These are phyloP conservation scores for Anser cygnoides DNA, from an alignment of 2,113 vertebrate genomes.

Conservation along the genomic window DNA sequence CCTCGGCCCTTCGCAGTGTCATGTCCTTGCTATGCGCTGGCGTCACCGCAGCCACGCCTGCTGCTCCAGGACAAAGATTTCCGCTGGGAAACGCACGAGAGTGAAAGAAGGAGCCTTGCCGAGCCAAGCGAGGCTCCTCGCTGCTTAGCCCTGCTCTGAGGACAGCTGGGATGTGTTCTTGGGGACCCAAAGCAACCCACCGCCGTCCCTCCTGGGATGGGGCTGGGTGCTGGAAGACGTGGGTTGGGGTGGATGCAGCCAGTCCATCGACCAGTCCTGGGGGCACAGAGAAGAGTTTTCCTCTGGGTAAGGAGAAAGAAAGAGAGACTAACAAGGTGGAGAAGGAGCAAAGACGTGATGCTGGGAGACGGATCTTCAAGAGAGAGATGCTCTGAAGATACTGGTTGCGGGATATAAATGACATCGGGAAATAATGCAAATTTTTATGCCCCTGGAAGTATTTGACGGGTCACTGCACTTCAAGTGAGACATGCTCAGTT, in stretches of 20 bases:
- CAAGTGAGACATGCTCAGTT: background rate
- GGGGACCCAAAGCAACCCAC: rapidly evolving
- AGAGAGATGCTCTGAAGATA: background rate
- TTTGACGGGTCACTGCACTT: background rate
- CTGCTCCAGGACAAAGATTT: background rate
- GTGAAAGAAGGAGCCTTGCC: background rate
- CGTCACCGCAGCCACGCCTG: background rate
- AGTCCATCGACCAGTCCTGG: background rate
- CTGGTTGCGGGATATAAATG: background rate
- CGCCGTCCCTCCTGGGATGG: background rate
- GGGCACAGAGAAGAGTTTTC: background rate
- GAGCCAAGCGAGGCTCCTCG: background rate
- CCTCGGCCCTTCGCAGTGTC: background rate
- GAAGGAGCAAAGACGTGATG: background rate
- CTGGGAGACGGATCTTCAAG: background rate
- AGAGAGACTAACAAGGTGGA: background rate
- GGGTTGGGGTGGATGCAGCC: background rate
- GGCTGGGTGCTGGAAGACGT: background rate
- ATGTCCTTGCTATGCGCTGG: background rate
- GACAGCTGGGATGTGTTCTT: rapidly evolving
- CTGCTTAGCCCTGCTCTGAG: background rate
- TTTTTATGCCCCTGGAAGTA: background rate
- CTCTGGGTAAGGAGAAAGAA: background rate
- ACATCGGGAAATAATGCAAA: background rate
- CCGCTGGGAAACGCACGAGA: background rate